phyloP scores from a whole-genome alignment of 2,888 invertebrate genomes.

The Lycia hirtaria region DNA sequence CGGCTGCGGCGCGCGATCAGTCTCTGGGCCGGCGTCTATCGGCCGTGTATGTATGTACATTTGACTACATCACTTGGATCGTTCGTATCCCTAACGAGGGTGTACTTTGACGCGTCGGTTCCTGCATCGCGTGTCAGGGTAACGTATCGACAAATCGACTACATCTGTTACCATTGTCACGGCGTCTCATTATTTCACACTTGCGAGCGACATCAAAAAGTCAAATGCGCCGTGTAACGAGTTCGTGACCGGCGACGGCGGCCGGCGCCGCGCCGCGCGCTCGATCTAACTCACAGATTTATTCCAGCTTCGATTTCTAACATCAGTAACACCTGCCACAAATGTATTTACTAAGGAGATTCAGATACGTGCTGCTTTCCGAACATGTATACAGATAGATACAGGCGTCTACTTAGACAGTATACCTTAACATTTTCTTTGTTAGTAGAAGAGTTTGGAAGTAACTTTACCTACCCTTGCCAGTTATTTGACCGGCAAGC shows the following conservation, averaged over 20 bases:
- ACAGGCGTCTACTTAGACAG: too few species aligned
- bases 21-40: constrained; percentile 33
- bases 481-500: too few species aligned
- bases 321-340: not conserved
- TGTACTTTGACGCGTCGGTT: constrained; percentile 19
- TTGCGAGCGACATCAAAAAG: constrained; percentile 44
- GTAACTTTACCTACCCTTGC: too few species aligned
- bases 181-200: constrained; percentile 53
- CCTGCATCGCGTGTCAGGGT: constrained; percentile 41
- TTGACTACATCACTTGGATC: constrained; percentile 32
- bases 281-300: not conserved
- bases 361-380: not conserved
- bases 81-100: constrained; percentile 41
- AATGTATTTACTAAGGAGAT: too few species aligned
- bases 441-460: too few species aligned
- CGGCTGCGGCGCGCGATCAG: constrained; percentile 32
- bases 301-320: not conserved
- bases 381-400: too few species aligned
- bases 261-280: constrained; percentile 1
- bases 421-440: too few species aligned
- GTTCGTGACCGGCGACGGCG: constrained; percentile 41
- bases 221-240: constrained; percentile 50
- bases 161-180: constrained; percentile 49
- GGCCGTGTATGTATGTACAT: constrained; percentile 37
- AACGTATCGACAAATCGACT: constrained; percentile 44